Percentiles rank a stretch among this genome's conserved stretches.
phyloP scores from a whole-genome alignment of 1,140 invertebrate species.

The Planococcus citri region DNA sequence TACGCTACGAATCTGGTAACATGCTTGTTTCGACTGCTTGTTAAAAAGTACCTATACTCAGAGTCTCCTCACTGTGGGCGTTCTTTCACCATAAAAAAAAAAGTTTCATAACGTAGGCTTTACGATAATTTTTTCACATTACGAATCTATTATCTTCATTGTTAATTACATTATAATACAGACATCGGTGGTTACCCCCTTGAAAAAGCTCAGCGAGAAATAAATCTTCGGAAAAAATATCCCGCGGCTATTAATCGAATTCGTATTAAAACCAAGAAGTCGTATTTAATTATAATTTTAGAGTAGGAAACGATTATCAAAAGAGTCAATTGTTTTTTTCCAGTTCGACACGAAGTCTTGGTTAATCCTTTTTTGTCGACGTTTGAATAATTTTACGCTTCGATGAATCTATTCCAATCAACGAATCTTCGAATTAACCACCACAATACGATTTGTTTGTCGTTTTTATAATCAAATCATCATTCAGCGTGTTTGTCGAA shows the following conservation, averaged over 20 bases:
- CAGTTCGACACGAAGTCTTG: neutral
- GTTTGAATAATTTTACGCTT: neutral
- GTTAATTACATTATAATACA: slow-evolving; percentile 8
- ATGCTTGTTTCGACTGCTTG: neutral
- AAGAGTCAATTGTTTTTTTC: neutral
- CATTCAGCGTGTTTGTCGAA: neutral
- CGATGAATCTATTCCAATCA: neutral
- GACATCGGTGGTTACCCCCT: no score
- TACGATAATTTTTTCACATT: neutral
- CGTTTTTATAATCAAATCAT: neutral
- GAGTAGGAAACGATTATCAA: neutral
- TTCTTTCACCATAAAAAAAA: neutral
- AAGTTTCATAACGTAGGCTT: neutral
- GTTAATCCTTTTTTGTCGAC: neutral
- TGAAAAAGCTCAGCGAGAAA: slow-evolving; percentile 2
- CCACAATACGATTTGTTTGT: neutral
- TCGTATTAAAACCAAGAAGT: slow-evolving; percentile 1
- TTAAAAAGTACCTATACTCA: neutral
- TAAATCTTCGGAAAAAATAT: neutral
- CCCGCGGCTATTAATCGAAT: neutral
- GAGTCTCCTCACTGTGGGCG: neutral
- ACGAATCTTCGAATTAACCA: neutral
- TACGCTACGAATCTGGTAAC: neutral
- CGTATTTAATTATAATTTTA: neutral
- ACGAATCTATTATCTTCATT: neutral